Conservation (phyloP, 2,888 invertebrate genomes). For the Silvanus unidentatus region DNA sequence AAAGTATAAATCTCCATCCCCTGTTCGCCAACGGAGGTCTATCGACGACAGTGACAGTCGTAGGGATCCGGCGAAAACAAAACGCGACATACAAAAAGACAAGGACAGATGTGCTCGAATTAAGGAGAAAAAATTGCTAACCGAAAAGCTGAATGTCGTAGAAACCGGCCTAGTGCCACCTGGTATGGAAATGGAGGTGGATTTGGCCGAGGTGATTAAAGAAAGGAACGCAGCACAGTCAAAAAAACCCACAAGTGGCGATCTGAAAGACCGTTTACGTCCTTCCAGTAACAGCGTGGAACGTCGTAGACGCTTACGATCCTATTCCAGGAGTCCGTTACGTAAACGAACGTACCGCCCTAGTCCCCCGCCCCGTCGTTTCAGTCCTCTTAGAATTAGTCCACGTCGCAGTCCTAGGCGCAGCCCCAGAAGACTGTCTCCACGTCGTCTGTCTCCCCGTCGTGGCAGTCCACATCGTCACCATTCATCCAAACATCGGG, state of each 20-base stretch:
- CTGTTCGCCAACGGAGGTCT: background rate
- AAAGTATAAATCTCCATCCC: background rate
- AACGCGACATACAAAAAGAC: constrained; percentile 43
- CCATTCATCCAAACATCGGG: constrained; percentile 7
- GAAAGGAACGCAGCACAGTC: background rate
- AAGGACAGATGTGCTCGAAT: constrained; percentile 43
- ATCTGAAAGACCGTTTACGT: constrained; percentile 6
- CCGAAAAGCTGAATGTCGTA: constrained; percentile 41
- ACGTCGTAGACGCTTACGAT: constrained; percentile 1
- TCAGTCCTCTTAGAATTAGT: background rate
- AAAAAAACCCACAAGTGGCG: background rate
- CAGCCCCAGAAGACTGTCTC: constrained; percentile 7
- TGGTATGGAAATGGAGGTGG: constrained; percentile 46
- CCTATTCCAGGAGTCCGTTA: constrained; percentile 4
- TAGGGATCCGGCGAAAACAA: constrained; percentile 46
- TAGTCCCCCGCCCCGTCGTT: constrained; percentile 2
- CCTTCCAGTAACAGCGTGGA: too few relatives aligned
- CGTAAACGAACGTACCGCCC: constrained; percentile 7
- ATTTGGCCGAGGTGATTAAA: constrained; percentile 25
- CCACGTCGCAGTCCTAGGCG: constrained; percentile 1
- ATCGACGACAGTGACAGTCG: constrained; percentile 21
- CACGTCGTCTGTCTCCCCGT: constrained; percentile 3
- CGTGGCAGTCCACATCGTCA: constrained; percentile 2
- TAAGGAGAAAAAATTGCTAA: constrained; percentile 42
- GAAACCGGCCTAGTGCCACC: constrained; percentile 47